Evolutionary conservation across 2,797 vertebrate species (phyloP).

Genomic region (Loris lydekkerianus): DNA sequence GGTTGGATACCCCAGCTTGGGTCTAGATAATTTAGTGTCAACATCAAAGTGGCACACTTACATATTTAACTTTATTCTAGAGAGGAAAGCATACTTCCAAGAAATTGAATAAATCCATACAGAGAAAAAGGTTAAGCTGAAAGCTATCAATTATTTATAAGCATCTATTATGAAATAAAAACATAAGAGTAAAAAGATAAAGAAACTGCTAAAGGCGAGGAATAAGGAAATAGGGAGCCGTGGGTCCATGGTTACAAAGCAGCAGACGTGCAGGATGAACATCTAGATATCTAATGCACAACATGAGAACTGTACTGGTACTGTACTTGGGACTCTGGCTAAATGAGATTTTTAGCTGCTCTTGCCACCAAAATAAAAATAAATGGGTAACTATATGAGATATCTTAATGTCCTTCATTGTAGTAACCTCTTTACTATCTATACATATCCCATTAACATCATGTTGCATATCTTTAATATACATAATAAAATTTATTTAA

Average conservation of each 20-base stretch:
- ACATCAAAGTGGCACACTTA: constrained; percentile 11
- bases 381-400: background rate
- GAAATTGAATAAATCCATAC: background rate
- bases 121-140: constrained; percentile 46
- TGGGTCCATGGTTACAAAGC: background rate
- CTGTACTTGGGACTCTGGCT: background rate
- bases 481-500: background rate
- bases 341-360: background rate
- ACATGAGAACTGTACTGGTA: background rate
- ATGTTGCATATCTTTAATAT: background rate
- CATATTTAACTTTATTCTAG: background rate
- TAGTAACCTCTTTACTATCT: background rate
- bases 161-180: background rate
- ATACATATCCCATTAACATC: background rate
- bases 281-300: background rate
- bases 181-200: background rate
- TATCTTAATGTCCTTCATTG: background rate
- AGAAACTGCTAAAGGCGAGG: background rate
- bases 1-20: no score
- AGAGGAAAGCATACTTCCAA: constrained; percentile 36
- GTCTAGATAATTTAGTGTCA: constrained; percentile 10
- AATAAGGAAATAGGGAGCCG: background rate
- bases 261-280: background rate
- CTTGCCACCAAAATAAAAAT: background rate
- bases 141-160: constrained; percentile 42